Evolutionary conservation across 2,888 invertebrate genomes (phyloP).

Genomic region (Drosophila siamana): DNA sequence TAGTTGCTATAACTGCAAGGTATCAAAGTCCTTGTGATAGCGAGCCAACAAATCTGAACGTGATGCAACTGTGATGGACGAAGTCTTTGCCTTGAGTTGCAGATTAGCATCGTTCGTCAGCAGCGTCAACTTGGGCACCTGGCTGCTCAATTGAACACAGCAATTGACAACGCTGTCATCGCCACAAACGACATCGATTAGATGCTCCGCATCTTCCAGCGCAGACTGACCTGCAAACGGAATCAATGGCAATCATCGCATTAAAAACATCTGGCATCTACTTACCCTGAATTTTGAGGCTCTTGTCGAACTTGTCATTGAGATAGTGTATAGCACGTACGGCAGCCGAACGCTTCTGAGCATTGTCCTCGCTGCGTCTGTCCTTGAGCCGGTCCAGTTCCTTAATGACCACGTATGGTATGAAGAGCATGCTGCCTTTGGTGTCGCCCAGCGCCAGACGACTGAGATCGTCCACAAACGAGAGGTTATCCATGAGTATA

Average conservation of each 20-base stretch:
- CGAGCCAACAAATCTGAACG: conserved; percentile 75
- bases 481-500: conserved; percentile 85
- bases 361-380: conserved; percentile 55
- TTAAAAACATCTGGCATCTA: not conserved
- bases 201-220: conserved; percentile 84
- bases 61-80: conserved; percentile 82
- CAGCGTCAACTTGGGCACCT: conserved; percentile 85
- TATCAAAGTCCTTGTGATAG: conserved; percentile 44
- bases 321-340: conserved; percentile 79
- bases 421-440: conserved; percentile 83
- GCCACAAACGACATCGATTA: conserved; percentile 83
- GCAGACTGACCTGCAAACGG: conserved; percentile 85
- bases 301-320: conserved; percentile 73
- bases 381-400: conserved; percentile 86
- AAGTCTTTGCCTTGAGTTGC: conserved; percentile 86
- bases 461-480: conserved; percentile 83
- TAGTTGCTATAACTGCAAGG: conserved; percentile 15
- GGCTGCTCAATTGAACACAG: conserved; percentile 85
- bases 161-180: conserved; percentile 87
- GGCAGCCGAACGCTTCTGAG: conserved; percentile 53
- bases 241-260: not conserved
- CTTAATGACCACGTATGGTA: conserved; percentile 86
- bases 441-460: conserved; percentile 74
- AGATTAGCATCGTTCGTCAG: conserved; percentile 86
- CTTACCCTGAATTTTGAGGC: conserved; percentile 67